These are phyloP conservation scores for Ondatra zibethicus DNA, from an alignment of 2,113 vertebrate genomes.

Conservation along the genomic window DNA sequence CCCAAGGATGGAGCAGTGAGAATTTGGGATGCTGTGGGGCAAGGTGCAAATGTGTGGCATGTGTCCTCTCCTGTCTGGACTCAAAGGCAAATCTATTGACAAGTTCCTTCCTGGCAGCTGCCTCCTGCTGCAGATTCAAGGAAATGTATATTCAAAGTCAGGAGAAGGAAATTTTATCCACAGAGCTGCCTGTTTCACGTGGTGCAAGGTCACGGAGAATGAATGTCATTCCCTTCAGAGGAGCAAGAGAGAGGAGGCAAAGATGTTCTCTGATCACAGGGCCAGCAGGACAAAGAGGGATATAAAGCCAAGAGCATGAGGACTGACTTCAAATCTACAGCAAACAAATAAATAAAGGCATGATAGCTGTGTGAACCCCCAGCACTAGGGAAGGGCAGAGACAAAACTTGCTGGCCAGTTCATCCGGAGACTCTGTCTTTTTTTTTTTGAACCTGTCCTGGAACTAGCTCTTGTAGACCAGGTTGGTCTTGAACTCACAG, in stretches of 20 bases:
- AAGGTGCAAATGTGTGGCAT: background rate
- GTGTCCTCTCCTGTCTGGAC: slow-evolving; percentile 45
- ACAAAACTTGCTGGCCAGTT: background rate
- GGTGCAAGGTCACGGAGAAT: slow-evolving; percentile 61
- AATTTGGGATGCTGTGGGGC: background rate
- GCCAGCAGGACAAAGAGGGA: background rate
- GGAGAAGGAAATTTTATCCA: slow-evolving; percentile 67
- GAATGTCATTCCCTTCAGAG: background rate
- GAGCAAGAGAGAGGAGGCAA: background rate
- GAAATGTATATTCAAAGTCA: slow-evolving; percentile 56
- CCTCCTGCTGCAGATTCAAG: slow-evolving; percentile 55
- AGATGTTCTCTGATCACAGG: background rate
- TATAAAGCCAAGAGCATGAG: background rate
- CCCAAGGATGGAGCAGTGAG: background rate
- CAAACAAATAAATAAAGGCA: background rate
- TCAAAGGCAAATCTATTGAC: slow-evolving; percentile 79
- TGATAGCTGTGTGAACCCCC: background rate
- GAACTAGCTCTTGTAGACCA: no score
- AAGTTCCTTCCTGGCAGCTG: slow-evolving; percentile 51
- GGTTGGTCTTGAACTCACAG: no score
- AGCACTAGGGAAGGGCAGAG: background rate
- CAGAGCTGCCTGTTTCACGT: background rate
- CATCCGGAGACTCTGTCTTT: background rate
- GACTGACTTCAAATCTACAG: background rate
- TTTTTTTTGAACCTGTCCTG: no score